phyloP scores from a whole-genome alignment of 2,888 invertebrate species.

The Schizotus pectinicornis region DNA sequence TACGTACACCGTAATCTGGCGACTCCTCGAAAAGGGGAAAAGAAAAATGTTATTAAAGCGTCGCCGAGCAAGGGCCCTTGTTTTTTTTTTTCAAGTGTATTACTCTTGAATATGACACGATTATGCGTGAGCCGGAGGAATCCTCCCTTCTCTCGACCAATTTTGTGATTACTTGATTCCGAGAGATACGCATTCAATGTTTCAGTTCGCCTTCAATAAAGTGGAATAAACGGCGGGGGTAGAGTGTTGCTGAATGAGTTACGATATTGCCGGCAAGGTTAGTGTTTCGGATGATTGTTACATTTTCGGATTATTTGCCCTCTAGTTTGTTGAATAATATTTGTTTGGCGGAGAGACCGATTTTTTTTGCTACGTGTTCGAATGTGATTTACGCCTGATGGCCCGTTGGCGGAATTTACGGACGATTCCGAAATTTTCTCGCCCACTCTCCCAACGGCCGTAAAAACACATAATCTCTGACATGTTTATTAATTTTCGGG shows the following conservation, averaged over 20 bases:
- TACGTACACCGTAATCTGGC: slow-evolving; percentile 37
- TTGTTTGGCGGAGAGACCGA: not conserved
- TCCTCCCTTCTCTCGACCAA: slow-evolving; percentile 44
- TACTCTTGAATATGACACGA: slow-evolving; percentile 54
- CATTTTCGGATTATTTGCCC: slow-evolving; percentile 44
- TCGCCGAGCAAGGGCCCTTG: slow-evolving; percentile 44
- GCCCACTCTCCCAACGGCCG: not conserved
- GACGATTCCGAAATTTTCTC: slow-evolving; percentile 1
- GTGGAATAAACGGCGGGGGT: slow-evolving; percentile 31
- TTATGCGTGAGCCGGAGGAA: slow-evolving; percentile 51
- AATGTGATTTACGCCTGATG: slow-evolving; percentile 5
- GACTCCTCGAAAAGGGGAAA: slow-evolving; percentile 11
- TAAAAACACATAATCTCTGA: slow-evolving; percentile 2
- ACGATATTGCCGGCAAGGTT: slow-evolving; percentile 49
- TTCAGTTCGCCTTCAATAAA: slow-evolving; percentile 49
- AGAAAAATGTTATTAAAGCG: slow-evolving; percentile 46
- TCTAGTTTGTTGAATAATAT: slow-evolving; percentile 31
- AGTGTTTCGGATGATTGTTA: slow-evolving; percentile 52
- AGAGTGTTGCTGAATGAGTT: slow-evolving; percentile 44
- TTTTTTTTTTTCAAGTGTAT: slow-evolving; percentile 40
- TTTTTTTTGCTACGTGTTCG: slow-evolving; percentile 3
- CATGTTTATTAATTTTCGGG: slow-evolving; percentile 4
- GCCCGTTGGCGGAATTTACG: not conserved
- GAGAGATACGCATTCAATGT: slow-evolving; percentile 47
- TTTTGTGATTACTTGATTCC: slow-evolving; percentile 57